Percentiles rank a stretch among this genome's conserved stretches.
Conservation (phyloP, 2,888 invertebrate genomes). For the Aphidius colemani region DNA sequence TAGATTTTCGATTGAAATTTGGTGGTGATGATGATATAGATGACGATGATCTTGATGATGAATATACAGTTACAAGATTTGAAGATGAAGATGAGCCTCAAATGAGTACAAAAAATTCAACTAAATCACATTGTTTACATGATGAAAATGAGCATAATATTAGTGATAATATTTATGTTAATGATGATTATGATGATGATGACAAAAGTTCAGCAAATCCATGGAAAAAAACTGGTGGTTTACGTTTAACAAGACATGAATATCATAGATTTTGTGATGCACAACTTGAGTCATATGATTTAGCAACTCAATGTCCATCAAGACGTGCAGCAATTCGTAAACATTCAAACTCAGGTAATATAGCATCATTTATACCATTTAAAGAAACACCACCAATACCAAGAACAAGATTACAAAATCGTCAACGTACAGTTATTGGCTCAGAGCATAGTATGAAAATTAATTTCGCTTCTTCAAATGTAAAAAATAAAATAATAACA, state of each 20-base stretch:
- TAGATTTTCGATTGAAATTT: conserved; percentile 41
- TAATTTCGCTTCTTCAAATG: conserved; percentile 49
- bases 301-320: conserved; percentile 80
- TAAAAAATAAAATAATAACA: conserved; percentile 26
- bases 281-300: conserved; percentile 82
- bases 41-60: conserved; percentile 59
- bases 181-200: conserved; percentile 47
- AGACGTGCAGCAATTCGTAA: conserved; percentile 71
- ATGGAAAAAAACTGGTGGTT: conserved; percentile 55
- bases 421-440: conserved; percentile 47
- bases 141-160: conserved; percentile 29
- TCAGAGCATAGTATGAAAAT: conserved; percentile 39
- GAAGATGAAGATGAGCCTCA: conserved; percentile 45
- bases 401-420: background rate
- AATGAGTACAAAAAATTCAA: conserved; percentile 34
- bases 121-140: conserved; percentile 19
- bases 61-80: conserved; percentile 47
- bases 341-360: conserved; percentile 71
- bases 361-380: conserved; percentile 56
- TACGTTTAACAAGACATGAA: conserved; percentile 71
- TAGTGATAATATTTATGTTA: conserved; percentile 33
- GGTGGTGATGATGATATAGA: conserved; percentile 62
- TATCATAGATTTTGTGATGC: conserved; percentile 80
- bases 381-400: conserved; percentile 62
- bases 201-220: conserved; percentile 55